Conservation (phyloP, 1,140 invertebrate species). For the Spodoptera frugiperda region DNA sequence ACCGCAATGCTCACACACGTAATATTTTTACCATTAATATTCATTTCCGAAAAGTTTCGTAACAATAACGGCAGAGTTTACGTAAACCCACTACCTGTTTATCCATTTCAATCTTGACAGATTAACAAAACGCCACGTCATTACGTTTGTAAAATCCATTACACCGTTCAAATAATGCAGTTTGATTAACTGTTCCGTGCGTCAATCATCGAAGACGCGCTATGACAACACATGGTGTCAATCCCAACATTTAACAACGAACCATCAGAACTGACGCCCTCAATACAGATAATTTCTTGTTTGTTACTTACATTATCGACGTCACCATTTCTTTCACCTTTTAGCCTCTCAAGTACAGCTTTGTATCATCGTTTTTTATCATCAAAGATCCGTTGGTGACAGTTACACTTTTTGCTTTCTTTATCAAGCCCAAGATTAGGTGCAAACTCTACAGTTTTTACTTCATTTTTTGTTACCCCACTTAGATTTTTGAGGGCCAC, state of each 20-base stretch:
- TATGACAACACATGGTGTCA: constrained; percentile 29
- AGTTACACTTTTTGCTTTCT: constrained; percentile 65
- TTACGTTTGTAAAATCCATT: constrained; percentile 17
- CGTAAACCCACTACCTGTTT: constrained; percentile 19
- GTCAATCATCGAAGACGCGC: constrained; percentile 38
- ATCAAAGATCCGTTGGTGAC: constrained; percentile 54
- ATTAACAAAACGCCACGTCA: constrained; percentile 20
- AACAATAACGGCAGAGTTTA: constrained; percentile 9
- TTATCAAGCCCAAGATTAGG: constrained; percentile 79
- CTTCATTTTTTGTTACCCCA: constrained; percentile 59
- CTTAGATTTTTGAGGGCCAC: constrained; percentile 52
- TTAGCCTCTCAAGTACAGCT: constrained; percentile 26
- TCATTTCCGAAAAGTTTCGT: not conserved
- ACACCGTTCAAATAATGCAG: constrained; percentile 34
- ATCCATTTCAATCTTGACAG: constrained; percentile 10
- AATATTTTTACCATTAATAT: not conserved
- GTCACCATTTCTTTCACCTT: constrained; percentile 62
- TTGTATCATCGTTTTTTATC: constrained; percentile 48
- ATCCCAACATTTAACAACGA: constrained; percentile 29
- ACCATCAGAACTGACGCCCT: constrained; percentile 53
- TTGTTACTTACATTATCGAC: constrained; percentile 68
- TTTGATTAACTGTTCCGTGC: constrained; percentile 38
- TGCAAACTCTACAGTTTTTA: constrained; percentile 69
- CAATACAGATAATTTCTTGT: constrained; percentile 73
- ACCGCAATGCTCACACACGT: too few species aligned